Percentiles rank a stretch among this genome's conserved stretches.
These are phyloP conservation scores for Torymus texanus DNA, from an alignment of 2,888 invertebrate genomes.

Conservation along the genomic window DNA sequence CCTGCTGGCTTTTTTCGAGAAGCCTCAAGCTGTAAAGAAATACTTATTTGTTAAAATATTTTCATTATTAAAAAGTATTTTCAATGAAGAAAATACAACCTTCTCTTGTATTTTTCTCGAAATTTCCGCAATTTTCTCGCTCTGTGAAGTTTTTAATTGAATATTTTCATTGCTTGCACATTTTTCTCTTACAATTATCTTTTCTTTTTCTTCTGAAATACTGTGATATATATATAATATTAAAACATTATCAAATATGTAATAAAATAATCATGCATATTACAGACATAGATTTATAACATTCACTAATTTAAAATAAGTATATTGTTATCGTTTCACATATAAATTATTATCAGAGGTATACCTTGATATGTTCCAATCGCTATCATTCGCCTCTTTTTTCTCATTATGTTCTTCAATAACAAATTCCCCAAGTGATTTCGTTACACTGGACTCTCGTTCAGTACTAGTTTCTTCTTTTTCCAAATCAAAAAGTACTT, in stretches of 20 bases:
- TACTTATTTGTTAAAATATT: conserved; percentile 5
- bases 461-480: conserved; percentile 62
- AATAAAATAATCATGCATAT: background rate
- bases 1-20: conserved; percentile 69
- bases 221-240: conserved; percentile 63
- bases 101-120: conserved; percentile 79
- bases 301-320: too few species aligned
- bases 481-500: conserved; percentile 81
- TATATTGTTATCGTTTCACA: too few species aligned
- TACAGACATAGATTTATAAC: background rate
- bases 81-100: conserved; percentile 62
- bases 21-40: conserved; percentile 63
- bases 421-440: conserved; percentile 55
- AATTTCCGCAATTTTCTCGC: conserved; percentile 78
- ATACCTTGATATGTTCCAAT: conserved; percentile 78
- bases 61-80: conserved; percentile 4
- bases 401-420: conserved; percentile 44
- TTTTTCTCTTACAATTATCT: conserved; percentile 61
- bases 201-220: conserved; percentile 76
- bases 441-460: conserved; percentile 62
- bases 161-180: conserved; percentile 66
- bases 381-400: conserved; percentile 76
- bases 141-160: conserved; percentile 76
- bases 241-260: conserved; percentile 57
- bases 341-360: background rate